These are phyloP conservation scores for Drosophila peninsularis DNA, from an alignment of 2,888 invertebrate species.

Conservation along the genomic window DNA sequence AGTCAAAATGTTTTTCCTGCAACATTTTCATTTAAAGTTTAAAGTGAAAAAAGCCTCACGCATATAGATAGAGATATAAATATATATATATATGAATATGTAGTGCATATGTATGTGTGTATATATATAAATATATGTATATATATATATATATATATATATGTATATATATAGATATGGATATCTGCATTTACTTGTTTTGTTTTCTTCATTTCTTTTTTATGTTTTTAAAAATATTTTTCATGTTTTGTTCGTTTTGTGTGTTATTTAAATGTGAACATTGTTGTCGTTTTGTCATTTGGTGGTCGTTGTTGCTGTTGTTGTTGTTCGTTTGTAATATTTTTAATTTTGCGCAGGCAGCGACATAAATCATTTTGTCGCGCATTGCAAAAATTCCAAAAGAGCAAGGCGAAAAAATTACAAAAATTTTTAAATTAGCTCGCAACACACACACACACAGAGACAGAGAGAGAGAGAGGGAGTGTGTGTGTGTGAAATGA, in stretches of 20 bases:
- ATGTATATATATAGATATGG: not conserved
- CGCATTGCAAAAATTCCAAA: conserved; percentile 82
- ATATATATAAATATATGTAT: not conserved
- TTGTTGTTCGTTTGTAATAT: conserved; percentile 68
- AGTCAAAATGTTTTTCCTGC: conserved; percentile 40
- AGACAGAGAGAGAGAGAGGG: conserved; percentile 32
- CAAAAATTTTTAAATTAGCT: conserved; percentile 82
- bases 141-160: not conserved
- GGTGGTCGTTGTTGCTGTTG: conserved; percentile 25
- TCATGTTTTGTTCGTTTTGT: conserved; percentile 43
- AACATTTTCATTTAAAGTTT: conserved; percentile 76
- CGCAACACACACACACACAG: conserved; percentile 55
- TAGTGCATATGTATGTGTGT: not conserved
- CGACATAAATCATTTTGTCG: conserved; percentile 84
- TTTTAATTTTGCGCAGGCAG: conserved; percentile 80
- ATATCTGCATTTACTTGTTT: conserved; percentile 14
- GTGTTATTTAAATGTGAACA: conserved; percentile 76
- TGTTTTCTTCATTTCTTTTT: conserved; percentile 17
- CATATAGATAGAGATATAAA: conserved; percentile 29
- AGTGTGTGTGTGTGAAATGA: conserved; percentile 22
- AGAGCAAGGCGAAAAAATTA: conserved; percentile 80
- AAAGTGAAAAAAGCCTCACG: conserved; percentile 51
- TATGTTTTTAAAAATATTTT: not conserved
- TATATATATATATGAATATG: conserved; percentile 9
- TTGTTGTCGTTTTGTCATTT: conserved; percentile 60